Evolutionary conservation across 1,140 invertebrate species (phyloP).

Genomic region (Drosophila equinoxialis): DNA sequence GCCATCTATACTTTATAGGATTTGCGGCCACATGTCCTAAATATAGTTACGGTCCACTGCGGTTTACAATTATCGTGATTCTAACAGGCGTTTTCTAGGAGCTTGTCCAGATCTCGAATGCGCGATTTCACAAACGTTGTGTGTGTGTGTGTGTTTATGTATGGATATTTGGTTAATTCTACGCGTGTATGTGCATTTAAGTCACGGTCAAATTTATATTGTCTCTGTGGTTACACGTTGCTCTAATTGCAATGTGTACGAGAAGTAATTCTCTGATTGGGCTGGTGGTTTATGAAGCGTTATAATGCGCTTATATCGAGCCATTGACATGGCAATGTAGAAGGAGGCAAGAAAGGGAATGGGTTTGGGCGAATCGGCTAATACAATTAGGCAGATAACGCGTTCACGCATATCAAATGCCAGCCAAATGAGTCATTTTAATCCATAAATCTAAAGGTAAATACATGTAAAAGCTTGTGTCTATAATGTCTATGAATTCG

Average conservation of each 20-base stretch:
- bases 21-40: too few species aligned
- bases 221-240: conserved; percentile 50
- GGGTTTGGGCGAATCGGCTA: conserved; percentile 45
- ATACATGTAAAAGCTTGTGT: conserved; percentile 5
- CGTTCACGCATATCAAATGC: conserved; percentile 53
- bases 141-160: conserved; percentile 1
- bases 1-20: too few species aligned
- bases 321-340: conserved; percentile 39
- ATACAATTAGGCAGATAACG: conserved; percentile 73
- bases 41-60: too few species aligned
- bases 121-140: too few species aligned
- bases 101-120: too few species aligned
- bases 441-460: conserved; percentile 31
- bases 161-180: neutral
- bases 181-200: conserved; percentile 6
- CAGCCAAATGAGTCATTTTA: conserved; percentile 17
- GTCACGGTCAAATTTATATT: conserved; percentile 62
- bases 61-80: too few species aligned
- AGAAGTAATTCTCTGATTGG: conserved; percentile 62
- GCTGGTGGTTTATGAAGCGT: conserved; percentile 63
- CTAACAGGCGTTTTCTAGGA: too few species aligned
- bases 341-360: neutral
- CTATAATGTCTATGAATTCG: neutral
- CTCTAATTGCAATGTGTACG: conserved; percentile 65
- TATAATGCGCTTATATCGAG: conserved; percentile 71